A percentile compares a stretch with the other conserved stretches of the same genome.
phyloP scores from a whole-genome alignment of 2,797 vertebrate genomes.

The Lepilemur septentrionalis region DNA sequence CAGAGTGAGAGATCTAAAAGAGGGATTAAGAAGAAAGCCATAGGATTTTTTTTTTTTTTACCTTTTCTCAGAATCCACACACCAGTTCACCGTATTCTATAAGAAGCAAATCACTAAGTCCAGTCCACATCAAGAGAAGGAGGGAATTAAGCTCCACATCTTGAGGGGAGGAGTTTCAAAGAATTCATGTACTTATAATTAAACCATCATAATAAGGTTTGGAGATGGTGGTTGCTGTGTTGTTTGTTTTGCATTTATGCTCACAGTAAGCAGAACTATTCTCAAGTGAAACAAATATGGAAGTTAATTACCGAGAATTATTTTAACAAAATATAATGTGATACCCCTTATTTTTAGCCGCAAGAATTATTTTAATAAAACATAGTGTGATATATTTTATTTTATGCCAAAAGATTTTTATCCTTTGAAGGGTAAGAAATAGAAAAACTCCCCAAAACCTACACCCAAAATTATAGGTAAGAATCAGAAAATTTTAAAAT shows the following conservation, averaged over 20 bases:
- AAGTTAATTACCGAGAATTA: neutral
- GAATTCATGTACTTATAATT: neutral
- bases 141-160: no score
- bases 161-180: neutral
- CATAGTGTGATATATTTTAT: neutral
- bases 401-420: neutral
- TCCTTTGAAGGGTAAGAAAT: neutral
- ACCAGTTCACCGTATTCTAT: neutral
- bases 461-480: neutral
- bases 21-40: neutral
- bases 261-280: neutral
- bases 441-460: neutral
- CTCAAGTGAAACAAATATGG: neutral
- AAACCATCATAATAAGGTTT: neutral
- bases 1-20: neutral
- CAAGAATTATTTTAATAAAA: constrained; percentile 37
- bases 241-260: neutral
- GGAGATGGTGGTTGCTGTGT: neutral
- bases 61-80: neutral
- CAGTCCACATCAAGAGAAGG: neutral
- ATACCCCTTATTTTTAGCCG: neutral
- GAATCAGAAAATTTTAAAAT: neutral
- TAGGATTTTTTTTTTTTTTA: neutral
- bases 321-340: constrained; percentile 6
- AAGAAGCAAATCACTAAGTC: neutral